These are phyloP conservation scores for Ridgeia piscesae DNA, from an alignment of 1,140 invertebrate species.

Conservation along the genomic window DNA sequence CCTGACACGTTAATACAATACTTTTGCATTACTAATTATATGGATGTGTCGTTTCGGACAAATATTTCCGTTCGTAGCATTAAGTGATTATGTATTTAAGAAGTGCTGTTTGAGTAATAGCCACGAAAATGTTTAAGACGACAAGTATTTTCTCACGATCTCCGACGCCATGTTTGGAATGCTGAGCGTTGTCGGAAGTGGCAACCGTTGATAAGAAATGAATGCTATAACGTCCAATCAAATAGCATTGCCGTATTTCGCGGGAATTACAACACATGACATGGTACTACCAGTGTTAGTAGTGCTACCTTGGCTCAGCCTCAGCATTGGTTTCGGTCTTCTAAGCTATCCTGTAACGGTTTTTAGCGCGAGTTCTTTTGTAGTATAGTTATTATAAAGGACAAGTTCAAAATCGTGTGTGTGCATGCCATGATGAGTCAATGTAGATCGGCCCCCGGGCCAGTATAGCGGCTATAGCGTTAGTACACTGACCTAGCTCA, in stretches of 20 bases:
- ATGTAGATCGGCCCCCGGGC: no score
- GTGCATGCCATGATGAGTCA: neutral
- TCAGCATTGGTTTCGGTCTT: neutral
- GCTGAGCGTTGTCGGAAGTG: neutral
- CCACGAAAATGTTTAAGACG: neutral
- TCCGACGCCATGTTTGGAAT: neutral
- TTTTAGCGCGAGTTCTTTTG: neutral
- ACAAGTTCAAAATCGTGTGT: neutral
- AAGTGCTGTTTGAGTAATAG: neutral
- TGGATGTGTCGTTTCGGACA: neutral
- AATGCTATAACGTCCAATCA: neutral
- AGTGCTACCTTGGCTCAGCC: neutral
- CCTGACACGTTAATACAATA: neutral
- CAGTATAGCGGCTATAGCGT: no score
- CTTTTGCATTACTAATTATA: neutral
- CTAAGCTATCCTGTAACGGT: neutral
- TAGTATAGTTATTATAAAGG: neutral
- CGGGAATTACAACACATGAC: neutral
- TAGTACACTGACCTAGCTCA: no score
- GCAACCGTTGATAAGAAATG: constrained; percentile 1
- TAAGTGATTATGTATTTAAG: neutral
- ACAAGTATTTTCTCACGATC: neutral
- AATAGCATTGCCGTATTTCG: neutral
- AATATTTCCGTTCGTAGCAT: neutral
- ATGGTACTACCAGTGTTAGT: no score